Evolutionary conservation across 2,888 invertebrate genomes (phyloP), one percentile per base, ranked within the genome.

Genomic region (Rhagonycha lutea): DNA sequence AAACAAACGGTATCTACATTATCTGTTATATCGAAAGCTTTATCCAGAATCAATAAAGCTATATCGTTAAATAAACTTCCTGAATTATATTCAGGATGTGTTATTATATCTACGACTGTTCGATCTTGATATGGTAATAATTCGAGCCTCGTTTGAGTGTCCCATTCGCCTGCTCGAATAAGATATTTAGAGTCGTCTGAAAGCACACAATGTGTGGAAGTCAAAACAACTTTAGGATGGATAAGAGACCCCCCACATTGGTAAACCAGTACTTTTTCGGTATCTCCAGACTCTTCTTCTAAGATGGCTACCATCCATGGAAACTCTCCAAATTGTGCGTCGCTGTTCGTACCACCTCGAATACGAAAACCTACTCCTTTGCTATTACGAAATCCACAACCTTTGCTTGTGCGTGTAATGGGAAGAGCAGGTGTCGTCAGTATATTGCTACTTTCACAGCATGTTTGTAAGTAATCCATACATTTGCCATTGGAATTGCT

Each of bases 221-320:
- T 96, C 3, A 96, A 84, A 0, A 95, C 94, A 8, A 94, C 94
- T 70, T 89, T 89, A 0, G 91, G 92, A 78, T 95, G 93, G 79
- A 96, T 94, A 8, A 96, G 88, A 0, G 95, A 92, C 0, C 95
- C 96, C 0, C 96, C 96, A 61, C 95, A 96, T 14, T 93, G 90
- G 86, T 94, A 96, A 4, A 91, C 88, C 82, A 90, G 91, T 61
- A 90, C 84, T 83, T 89, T n/a, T 90, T n/a, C 7, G 7, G 8
- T 0, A 0, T 88, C 87, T 0, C 87, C 84, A 0, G 88, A 88
- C 10, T 90, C 89, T 76, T 90, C 89, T 72, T 90, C 88, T 75
- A 94, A 86, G 29, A 95, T 88, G 0, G 94, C 94, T 0, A 93
- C 92, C 93, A 95, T 94, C 95, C 95, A 96, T 0, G 95, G 95